Evolutionary conservation across 1,140 invertebrate species (phyloP).

Genomic region (Chelonus insularis): DNA sequence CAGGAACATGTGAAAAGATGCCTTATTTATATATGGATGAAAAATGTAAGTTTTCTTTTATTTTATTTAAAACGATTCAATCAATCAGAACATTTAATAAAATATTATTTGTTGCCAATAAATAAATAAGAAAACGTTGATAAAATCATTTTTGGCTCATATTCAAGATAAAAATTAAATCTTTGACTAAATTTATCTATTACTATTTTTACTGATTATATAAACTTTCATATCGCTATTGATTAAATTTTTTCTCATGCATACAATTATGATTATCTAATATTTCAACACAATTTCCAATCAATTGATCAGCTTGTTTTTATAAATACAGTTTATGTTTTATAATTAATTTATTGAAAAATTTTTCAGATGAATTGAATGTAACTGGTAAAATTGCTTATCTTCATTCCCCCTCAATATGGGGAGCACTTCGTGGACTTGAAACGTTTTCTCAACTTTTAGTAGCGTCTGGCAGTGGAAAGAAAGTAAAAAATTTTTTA

Average conservation of each 20-base stretch:
- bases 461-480: slow-evolving; percentile 54
- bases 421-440: slow-evolving; percentile 77
- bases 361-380: slow-evolving; percentile 48
- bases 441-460: slow-evolving; percentile 79
- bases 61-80: neutral
- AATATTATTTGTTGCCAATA: slow-evolving; percentile 20
- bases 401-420: slow-evolving; percentile 63
- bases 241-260: too few species aligned
- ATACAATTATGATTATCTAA: too few species aligned
- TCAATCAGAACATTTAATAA: slow-evolving; percentile 14
- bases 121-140: too few species aligned
- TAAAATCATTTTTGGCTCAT: too few species aligned
- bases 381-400: slow-evolving; percentile 39
- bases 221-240: too few species aligned
- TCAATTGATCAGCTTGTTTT: neutral
- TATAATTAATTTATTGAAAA: slow-evolving; percentile 30
- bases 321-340: slow-evolving; percentile 39
- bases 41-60: slow-evolving; percentile 64
- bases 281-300: too few species aligned
- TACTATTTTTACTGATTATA: too few species aligned
- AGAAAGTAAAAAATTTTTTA: slow-evolving; percentile 49
- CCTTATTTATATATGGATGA: slow-evolving; percentile 73
- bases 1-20: slow-evolving; percentile 58
- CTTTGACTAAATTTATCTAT: too few species aligned
- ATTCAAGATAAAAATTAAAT: too few species aligned